Evolutionary conservation across 2,797 vertebrate species (phyloP).

Genomic region (Fundulus diaphanus): DNA sequence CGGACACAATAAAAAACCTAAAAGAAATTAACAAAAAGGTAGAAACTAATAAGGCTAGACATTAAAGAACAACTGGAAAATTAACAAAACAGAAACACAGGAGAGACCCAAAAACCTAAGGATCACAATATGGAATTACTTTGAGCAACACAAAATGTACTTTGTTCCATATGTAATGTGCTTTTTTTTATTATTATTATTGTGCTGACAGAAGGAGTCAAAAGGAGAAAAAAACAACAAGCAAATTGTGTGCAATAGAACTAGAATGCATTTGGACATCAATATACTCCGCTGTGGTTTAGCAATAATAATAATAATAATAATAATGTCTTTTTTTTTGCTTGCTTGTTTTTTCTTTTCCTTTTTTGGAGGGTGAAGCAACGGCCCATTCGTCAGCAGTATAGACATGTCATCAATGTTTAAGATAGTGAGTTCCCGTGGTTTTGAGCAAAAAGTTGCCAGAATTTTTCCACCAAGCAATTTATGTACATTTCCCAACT

Average conservation of each 20-base stretch:
- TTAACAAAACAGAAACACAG: no score
- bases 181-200: background rate
- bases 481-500: conserved; percentile 14
- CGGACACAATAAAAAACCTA: no score
- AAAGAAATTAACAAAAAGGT: no score
- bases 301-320: no score
- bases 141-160: background rate
- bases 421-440: background rate
- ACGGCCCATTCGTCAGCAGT: background rate
- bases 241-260: background rate
- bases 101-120: no score
- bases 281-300: background rate
- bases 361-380: background rate
- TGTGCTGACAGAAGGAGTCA: background rate
- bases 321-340: no score
- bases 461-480: conserved; percentile 16
- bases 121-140: no score
- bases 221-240: background rate
- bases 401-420: background rate
- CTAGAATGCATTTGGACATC: background rate
- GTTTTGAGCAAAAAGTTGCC: background rate
- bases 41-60: no score
- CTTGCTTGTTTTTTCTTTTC: no score
- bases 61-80: no score
- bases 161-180: background rate